phyloP scores from a whole-genome alignment of 2,888 invertebrate species.

The Ichneumoninae sp. region DNA sequence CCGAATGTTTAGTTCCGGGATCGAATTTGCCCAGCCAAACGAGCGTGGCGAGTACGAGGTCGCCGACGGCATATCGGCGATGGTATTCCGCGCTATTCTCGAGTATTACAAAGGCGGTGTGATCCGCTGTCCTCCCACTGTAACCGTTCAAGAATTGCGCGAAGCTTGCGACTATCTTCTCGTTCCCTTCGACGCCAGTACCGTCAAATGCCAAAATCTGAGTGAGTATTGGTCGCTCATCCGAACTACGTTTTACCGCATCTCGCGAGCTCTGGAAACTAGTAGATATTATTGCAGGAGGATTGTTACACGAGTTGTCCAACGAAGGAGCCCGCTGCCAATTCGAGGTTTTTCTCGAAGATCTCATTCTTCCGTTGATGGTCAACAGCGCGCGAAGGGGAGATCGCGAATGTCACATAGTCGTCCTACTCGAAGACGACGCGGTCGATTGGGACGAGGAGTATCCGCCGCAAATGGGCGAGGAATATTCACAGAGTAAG shows the following conservation, averaged over 20 bases:
- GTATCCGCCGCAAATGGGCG: slow-evolving; percentile 99
- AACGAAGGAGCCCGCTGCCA: slow-evolving; percentile 99
- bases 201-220: slow-evolving; percentile 98
- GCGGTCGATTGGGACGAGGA: slow-evolving; percentile 99
- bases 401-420: slow-evolving; percentile 99
- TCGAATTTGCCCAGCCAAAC: slow-evolving; percentile 97
- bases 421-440: slow-evolving; percentile 98
- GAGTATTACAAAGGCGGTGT: slow-evolving; percentile 97
- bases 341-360: slow-evolving; percentile 98
- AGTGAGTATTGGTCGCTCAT: slow-evolving; percentile 86
- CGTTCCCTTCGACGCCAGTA: slow-evolving; percentile 98
- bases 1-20: slow-evolving; percentile 98
- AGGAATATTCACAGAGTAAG: slow-evolving; percentile 98
- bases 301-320: slow-evolving; percentile 97
- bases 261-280: slow-evolving; percentile 28
- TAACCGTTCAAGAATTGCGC: slow-evolving; percentile 97
- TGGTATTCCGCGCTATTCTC: slow-evolving; percentile 96
- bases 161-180: slow-evolving; percentile 99
- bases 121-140: slow-evolving; percentile 97
- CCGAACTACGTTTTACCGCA: neutral
- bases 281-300: slow-evolving; percentile 86
- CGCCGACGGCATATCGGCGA: slow-evolving; percentile 98
- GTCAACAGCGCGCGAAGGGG: slow-evolving; percentile 97
- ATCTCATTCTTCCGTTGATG: slow-evolving; percentile 97
- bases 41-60: slow-evolving; percentile 98